Conservation (phyloP, 2,797 vertebrate species). For the Coendou prehensilis region DNA sequence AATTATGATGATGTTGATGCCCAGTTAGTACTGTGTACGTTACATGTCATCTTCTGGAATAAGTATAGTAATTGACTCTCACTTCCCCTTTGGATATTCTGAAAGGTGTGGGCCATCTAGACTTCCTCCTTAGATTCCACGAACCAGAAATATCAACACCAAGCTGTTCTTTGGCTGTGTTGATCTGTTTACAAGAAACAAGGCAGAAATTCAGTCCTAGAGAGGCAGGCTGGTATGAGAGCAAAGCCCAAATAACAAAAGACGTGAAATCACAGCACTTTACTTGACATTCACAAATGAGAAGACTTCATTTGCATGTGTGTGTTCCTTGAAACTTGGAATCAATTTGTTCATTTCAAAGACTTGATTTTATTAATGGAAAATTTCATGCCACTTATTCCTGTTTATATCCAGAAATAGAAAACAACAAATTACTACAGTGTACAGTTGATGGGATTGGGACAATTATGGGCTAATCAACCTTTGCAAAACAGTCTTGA, state of each 20-base stretch:
- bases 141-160: neutral
- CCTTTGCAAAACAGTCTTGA: neutral
- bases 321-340: conserved; percentile 4
- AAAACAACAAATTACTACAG: neutral
- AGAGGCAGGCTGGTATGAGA: neutral
- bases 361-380: neutral
- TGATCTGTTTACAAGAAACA: conserved; percentile 19
- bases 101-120: neutral
- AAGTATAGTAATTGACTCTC: neutral
- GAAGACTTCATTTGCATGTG: neutral
- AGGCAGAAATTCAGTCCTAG: neutral
- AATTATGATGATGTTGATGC: neutral
- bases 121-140: neutral
- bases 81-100: neutral
- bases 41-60: neutral
- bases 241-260: neutral
- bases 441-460: neutral
- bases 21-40: neutral
- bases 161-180: neutral
- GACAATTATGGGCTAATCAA: neutral
- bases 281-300: neutral
- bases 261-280: neutral
- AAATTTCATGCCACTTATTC: neutral
- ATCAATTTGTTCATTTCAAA: conserved; percentile 18
- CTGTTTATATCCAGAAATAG: neutral